A percentile compares a stretch with the other conserved stretches of the same genome.
Evolutionary conservation across 2,113 vertebrate species (phyloP).

Genomic region (Pimephales promelas): DNA sequence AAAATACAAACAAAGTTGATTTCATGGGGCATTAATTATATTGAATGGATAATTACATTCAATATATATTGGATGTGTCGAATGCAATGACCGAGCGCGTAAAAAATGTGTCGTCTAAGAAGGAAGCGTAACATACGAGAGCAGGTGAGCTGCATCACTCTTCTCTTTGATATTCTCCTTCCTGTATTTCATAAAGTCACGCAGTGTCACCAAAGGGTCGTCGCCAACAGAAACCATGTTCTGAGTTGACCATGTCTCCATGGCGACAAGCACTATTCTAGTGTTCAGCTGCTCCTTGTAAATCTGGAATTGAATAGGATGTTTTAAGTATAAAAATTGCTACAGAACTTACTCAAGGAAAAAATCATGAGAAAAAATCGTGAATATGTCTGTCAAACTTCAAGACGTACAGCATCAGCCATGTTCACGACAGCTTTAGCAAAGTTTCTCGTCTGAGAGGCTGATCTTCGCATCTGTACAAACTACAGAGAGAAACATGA

Average conservation of each 20-base stretch:
- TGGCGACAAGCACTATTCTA: constrained; percentile 92
- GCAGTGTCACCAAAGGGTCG: constrained; percentile 88
- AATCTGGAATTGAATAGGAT: constrained; percentile 75
- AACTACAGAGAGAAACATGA: constrained; percentile 74
- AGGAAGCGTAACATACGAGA: constrained; percentile 82
- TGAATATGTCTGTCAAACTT: background rate
- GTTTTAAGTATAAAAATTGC: constrained; percentile 22
- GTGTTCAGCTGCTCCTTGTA: constrained; percentile 98
- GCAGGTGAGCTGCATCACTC: constrained; percentile 90
- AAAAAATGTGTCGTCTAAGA: background rate
- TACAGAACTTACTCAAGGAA: background rate
- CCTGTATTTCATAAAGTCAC: constrained; percentile 91
- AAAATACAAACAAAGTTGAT: too few relatives aligned
- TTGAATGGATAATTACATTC: background rate
- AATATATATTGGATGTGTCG: background rate
- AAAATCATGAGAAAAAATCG: background rate
- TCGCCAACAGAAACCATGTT: constrained; percentile 86
- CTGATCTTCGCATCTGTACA: constrained; percentile 84
- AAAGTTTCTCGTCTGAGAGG: constrained; percentile 91
- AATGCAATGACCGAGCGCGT: background rate
- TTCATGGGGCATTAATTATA: background rate
- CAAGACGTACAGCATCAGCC: constrained; percentile 87
- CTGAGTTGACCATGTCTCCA: constrained; percentile 94
- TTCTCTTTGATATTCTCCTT: constrained; percentile 83
- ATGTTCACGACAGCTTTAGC: constrained; percentile 97